phyloP scores from a whole-genome alignment of 2,888 invertebrate genomes.

The Drosophila nigritarsus region DNA sequence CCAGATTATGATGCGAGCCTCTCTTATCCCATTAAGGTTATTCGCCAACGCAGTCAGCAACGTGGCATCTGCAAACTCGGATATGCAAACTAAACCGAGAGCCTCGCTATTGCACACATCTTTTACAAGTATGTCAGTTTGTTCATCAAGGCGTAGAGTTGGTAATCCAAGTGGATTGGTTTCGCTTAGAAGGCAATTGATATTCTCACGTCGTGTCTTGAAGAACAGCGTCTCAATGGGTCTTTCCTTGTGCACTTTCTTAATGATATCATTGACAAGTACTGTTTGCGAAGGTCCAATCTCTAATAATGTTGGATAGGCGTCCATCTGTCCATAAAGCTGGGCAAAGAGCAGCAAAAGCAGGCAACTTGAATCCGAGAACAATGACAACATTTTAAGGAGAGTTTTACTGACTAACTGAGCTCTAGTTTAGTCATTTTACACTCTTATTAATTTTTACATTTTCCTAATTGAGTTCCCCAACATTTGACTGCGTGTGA shows the following conservation, averaged over 20 bases:
- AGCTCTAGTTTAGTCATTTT: background rate
- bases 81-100: constrained; percentile 36
- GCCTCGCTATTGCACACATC: constrained; percentile 9
- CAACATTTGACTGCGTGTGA: background rate
- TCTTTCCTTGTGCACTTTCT: constrained; percentile 1
- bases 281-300: background rate
- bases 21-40: constrained; percentile 27
- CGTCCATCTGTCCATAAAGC: background rate
- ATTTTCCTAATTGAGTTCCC: background rate
- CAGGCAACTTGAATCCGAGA: too few relatives aligned
- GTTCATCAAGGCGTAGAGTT: constrained; percentile 10
- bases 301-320: background rate
- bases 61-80: constrained; percentile 6
- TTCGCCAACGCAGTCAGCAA: constrained; percentile 25
- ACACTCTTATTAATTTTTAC: background rate
- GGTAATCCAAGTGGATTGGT: constrained; percentile 4
- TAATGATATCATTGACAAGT: constrained; percentile 12
- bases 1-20: constrained; percentile 30
- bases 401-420: background rate
- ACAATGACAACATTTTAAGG: background rate
- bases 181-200: background rate
- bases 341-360: background rate
- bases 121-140: background rate
- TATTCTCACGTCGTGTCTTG: background rate
- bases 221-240: constrained; percentile 16